Conservation (phyloP, 2,797 vertebrate species). For the Distichodus sexfasciatus region DNA sequence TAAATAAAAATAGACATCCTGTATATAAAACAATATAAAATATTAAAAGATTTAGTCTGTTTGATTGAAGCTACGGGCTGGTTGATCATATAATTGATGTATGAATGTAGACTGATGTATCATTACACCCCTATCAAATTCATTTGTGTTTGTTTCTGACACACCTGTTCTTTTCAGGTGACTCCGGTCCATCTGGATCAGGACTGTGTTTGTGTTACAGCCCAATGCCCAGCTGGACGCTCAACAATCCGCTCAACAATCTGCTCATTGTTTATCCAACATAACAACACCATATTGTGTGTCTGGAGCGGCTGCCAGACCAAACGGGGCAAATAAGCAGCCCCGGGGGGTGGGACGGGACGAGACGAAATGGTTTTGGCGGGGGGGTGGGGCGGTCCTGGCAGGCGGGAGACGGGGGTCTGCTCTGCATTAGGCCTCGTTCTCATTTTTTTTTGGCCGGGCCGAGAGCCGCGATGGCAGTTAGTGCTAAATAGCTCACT, state of each 20-base stretch:
- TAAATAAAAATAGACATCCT: no score
- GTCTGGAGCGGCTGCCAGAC: constrained; percentile 59
- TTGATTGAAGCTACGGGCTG: no score
- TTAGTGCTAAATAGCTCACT: constrained; percentile 43
- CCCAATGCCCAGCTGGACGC: constrained; percentile 30
- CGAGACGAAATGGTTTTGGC: constrained; percentile 53
- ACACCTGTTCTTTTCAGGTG: constrained; percentile 40
- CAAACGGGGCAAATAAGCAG: constrained; percentile 63
- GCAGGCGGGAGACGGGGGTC: constrained; percentile 26
- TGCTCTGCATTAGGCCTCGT: constrained; percentile 43
- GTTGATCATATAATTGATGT: no score
- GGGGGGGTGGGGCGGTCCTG: neutral
- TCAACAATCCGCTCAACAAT: constrained; percentile 54
- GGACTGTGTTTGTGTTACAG: constrained; percentile 10
- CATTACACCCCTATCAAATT: no score
- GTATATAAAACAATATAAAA: no score
- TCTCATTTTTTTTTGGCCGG: constrained; percentile 55
- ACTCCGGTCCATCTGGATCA: constrained; percentile 3
- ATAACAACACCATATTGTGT: constrained; percentile 64
- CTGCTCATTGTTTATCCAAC: constrained; percentile 67
- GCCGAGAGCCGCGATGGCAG: constrained; percentile 64
- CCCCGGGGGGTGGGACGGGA: constrained; percentile 48
- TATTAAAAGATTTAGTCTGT: no score
- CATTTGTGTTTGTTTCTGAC: neutral
- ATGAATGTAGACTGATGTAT: no score